Percentiles rank a stretch among this genome's conserved stretches.
phyloP scores from a whole-genome alignment of 2,113 vertebrate species.

The Ochotona princeps region DNA sequence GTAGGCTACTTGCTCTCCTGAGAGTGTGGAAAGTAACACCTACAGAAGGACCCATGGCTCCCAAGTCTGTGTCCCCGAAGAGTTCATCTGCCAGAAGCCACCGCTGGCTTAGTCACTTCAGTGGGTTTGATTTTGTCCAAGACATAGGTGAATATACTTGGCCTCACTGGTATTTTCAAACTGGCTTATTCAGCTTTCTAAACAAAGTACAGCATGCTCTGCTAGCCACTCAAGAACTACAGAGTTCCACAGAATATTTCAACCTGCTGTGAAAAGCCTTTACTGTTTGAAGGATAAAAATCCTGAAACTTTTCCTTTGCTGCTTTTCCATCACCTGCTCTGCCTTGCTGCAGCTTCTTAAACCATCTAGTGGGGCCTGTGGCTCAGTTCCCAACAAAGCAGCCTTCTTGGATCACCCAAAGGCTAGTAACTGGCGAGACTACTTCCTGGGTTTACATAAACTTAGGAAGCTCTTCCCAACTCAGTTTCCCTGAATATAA shows the following conservation, averaged over 20 bases:
- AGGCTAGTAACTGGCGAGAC: neutral
- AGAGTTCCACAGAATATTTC: neutral
- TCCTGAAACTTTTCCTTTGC: neutral
- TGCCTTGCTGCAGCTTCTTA: neutral
- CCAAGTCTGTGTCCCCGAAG: neutral
- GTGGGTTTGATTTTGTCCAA: neutral
- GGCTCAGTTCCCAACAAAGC: neutral
- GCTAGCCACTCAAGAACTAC: neutral
- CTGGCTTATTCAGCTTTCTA: neutral
- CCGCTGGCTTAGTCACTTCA: neutral
- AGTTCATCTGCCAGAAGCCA: neutral
- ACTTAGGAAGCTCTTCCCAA: neutral
- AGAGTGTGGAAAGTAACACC: too few species aligned
- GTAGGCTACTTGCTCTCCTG: neutral
- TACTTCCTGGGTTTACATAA: neutral
- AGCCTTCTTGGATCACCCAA: neutral
- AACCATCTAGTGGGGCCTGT: neutral
- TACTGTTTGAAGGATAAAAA: neutral
- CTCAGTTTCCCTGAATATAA: neutral
- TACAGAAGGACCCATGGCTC: neutral
- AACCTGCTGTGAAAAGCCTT: neutral
- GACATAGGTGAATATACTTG: neutral
- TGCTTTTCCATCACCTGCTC: too few species aligned
- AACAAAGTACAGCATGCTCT: neutral
- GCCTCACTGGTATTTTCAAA: neutral